Base-by-base conservation (phyloP, 2,797 vertebrate species). In the Sebastes flavidus region DNA sequence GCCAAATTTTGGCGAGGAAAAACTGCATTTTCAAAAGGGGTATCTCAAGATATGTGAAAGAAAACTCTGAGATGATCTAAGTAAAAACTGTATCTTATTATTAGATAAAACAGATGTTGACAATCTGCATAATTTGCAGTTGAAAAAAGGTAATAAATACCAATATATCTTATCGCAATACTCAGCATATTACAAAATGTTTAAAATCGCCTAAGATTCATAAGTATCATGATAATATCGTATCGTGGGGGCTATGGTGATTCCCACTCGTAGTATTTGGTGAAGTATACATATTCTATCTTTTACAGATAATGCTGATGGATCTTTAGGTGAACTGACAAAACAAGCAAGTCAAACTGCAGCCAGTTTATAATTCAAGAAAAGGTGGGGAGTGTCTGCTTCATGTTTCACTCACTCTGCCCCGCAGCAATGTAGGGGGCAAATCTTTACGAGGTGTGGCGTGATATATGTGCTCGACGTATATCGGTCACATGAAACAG, bases 401-500 rank as follows among this genome's bases (percentile, higher is more conserved):
- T 66, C 34, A 32, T 56, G 10, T 29, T 60, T 30, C 13, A 3
- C 54, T 36, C 16, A 2, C 18, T 22, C 13, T 76, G 38, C n/a
- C 29, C 16, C 24, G 6, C 27, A 42, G 32, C 20, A 27, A 74
- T 18, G 8, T 3, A 34, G 13, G 12, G 5, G 9, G 6, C 7
- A 38, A 58, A 65, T 55, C 18, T 3, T 29, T 20, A 5, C 30
- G 13, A 54, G 16, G 32, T 27, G 63, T 61, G 12, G 6, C 38
- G 46, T 27, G 9, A 18, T 66, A n/a, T 29, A 61, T 30, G 42
- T 65, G n/a, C 25, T 13, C 30, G 55, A 55, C 20, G 11, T 34
- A 11, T 18, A 77, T 80, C 16, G 4, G 25, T n/a, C 66, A 46
- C 10, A 75, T 74, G 61, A 72, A 58, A 13, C 61, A 71, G 78